Evolutionary conservation across 2,797 vertebrate species (phyloP), one percentile per base, ranked within the genome.

Genomic region (Chromobotia macracanthus): DNA sequence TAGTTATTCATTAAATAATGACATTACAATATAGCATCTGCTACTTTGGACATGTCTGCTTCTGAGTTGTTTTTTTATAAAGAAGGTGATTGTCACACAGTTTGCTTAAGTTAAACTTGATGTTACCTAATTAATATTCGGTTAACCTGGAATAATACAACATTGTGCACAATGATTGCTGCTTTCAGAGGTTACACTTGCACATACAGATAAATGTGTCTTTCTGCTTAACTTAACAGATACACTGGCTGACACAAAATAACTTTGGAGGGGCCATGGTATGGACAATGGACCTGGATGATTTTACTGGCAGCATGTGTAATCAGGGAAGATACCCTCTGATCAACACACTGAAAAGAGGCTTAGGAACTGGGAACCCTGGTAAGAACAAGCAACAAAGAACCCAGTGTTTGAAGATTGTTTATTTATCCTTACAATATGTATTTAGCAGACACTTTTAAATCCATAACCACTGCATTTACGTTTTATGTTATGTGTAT

Each of bases 241-340:
- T 88, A 18, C 65, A 94, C 25, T 93, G 92, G 93, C 80, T 93
- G 81, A 88, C 88, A 84, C 56, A 86, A 61, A 85, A 23, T 2
- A 72, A 84, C 48, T 91, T 90, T 38, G 89, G 83, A 64, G 89
- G 90, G 58, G 89, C 88, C 41, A 87, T 88, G 85, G 87, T 88
- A 11, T 89, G 89, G 89, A 89, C 74, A 86, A 78, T 91, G 87
- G 88, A 90, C 70, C 69, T 91, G 82, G 91, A 94, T 53, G 90
- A 94, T 82, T 93, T 94, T 87, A 91, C 68, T 10, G 91, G 91
- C 35, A 87, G 86, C 70, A 93, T 93, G 89, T 93, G 91, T 76
- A 87, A 90, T 58, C 83, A 91, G 87, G 91, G 90, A 69, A 88
- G 18, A 89, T 92, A 92, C 61, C 90, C 91, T n/a, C 86, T 94